Percentiles rank a stretch among this genome's conserved stretches.
Evolutionary conservation across 2,797 vertebrate genomes (phyloP).

Genomic region (Sebastiscus albofasciatus): DNA sequence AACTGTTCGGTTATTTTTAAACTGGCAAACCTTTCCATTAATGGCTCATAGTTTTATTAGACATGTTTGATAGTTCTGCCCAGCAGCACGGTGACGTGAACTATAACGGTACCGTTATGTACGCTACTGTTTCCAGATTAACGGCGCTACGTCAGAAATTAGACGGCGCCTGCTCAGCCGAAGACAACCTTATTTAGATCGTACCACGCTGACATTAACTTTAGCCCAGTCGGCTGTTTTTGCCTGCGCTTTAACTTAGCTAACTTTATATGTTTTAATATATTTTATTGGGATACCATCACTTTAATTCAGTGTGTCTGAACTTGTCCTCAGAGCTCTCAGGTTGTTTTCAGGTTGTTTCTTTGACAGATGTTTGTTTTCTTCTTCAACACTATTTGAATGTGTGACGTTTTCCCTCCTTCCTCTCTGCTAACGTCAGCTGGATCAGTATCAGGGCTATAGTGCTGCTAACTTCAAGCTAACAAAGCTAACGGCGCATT

Average conservation of each 20-base stretch:
- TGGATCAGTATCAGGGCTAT: background rate
- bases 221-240: background rate
- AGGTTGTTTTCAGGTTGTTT: background rate
- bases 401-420: constrained; percentile 86
- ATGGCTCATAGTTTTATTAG: background rate
- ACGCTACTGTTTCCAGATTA: constrained; percentile 6
- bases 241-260: rapidly evolving
- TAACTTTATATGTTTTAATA: background rate
- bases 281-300: rapidly evolving
- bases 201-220: background rate
- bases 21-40: rapidly evolving
- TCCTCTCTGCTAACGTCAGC: background rate
- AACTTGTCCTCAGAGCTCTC: too few relatives aligned
- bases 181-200: background rate
- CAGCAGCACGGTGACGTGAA: background rate
- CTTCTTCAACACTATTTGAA: constrained; percentile 71
- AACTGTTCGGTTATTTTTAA: background rate
- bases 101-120: too few relatives aligned
- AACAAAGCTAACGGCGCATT: background rate
- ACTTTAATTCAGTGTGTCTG: too few relatives aligned
- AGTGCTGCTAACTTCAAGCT: background rate
- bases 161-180: background rate
- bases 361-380: constrained; percentile 13
- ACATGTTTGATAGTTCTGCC: background rate
- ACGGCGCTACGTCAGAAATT: constrained; percentile 14